A percentile compares a stretch with the other conserved stretches of the same genome.
phyloP scores from a whole-genome alignment of 2,113 vertebrate species.

The Equus quagga region DNA sequence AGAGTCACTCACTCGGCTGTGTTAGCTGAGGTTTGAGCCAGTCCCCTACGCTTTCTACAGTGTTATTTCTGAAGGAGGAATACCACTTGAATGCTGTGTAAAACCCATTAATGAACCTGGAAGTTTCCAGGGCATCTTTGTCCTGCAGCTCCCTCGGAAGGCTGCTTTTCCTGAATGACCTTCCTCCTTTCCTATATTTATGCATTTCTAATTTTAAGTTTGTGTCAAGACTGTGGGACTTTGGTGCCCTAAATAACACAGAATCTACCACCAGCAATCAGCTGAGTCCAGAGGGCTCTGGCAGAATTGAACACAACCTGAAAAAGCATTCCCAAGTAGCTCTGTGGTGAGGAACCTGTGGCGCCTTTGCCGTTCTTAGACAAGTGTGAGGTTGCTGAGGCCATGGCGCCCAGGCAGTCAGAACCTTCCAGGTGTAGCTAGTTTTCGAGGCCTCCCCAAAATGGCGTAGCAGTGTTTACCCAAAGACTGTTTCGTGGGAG shows the following conservation, averaged over 20 bases:
- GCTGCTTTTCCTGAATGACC: conserved; percentile 67
- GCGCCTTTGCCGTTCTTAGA: not conserved
- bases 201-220: conserved; percentile 81
- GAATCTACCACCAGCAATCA: conserved; percentile 77
- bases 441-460: not conserved
- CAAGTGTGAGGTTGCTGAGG: not conserved
- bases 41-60: conserved; percentile 72
- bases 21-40: conserved; percentile 77
- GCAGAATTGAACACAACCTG: conserved; percentile 64
- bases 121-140: conserved; percentile 73
- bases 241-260: conserved; percentile 81
- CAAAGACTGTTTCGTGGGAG: not conserved
- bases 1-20: conserved; percentile 79
- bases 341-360: not conserved
- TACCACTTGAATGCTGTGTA: conserved; percentile 59
- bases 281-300: conserved; percentile 73
- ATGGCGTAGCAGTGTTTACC: not conserved
- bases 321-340: conserved; percentile 56
- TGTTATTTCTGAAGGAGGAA: conserved; percentile 68
- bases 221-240: conserved; percentile 81
- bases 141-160: conserved; percentile 65
- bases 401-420: not conserved
- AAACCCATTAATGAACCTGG: conserved; percentile 71
- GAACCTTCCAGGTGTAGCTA: not conserved
- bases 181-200: conserved; percentile 78